Evolutionary conservation across 1,140 invertebrate species (phyloP), one percentile per base, ranked within the genome.

Genomic region (Nasonia giraulti): DNA sequence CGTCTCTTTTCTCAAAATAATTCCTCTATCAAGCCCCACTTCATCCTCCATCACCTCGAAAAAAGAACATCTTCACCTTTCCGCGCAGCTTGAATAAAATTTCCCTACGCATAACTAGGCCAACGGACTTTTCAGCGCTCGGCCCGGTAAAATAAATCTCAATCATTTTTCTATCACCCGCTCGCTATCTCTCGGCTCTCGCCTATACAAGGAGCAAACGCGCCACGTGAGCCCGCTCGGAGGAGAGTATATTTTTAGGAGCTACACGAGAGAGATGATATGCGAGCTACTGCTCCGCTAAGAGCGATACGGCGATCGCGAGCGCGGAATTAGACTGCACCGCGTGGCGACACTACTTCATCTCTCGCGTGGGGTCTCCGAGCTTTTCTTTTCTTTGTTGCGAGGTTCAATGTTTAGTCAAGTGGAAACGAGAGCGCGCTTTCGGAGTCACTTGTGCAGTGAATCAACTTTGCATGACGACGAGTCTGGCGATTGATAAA

Each of bases 111-210:
- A 31, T 3, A 71, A 71, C 69, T 71, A 27, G 69, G 20, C 31
- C 31, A 31, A n/a, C 69, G 8, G 23, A 31, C 27, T 71, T 33
- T 71, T 33, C 11, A 71, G 69, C 31, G 27, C 69, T 11, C 27
- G 23, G 27, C 23, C 27, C 23, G 6, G 11, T 31, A 27, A 33
- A 71, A 71, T 71, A 33, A 71, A 71, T 71, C 31, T 75, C 73
- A 44, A 75, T 75, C 33, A 44, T 75, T 75, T 75, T 75, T 75
- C 73, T 75, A 75, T 75, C 73, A 75, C 20, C 73, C 55, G 6
- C 55, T n/a, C 17, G 55, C 55, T 20, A 62, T 6, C 17, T 62
- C 55, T 62, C 55, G 20, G 20, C 55, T 62, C 17, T 62, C 55
- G 20, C 55, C 17, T n/a, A 62, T 62, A 62, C 55, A n/a, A 17